Percentiles rank a stretch among this genome's conserved stretches.
Evolutionary conservation across 2,113 vertebrate genomes (phyloP).

Genomic region (Sisor rabdophorus): DNA sequence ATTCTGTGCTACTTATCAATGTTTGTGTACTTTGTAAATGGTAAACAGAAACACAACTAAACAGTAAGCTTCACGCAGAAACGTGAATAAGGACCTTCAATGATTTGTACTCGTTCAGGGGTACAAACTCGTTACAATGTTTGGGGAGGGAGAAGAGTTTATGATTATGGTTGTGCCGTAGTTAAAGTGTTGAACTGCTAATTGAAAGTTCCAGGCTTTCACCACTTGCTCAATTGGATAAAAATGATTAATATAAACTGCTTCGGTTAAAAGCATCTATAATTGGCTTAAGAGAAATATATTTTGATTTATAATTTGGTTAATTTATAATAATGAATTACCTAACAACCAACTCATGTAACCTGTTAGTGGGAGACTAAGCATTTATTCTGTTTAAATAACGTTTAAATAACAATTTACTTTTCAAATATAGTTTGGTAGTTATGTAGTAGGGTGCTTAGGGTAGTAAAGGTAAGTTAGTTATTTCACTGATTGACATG

Average conservation of each 20-base stretch:
- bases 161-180: not conserved
- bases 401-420: no score
- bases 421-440: no score
- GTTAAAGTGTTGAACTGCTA: not conserved
- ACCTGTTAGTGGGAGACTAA: no score
- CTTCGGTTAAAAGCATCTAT: not conserved
- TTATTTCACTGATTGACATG: no score
- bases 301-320: not conserved
- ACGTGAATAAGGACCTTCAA: constrained; percentile 44
- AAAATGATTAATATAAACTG: no score
- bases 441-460: no score
- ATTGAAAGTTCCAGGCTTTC: no score
- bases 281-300: not conserved
- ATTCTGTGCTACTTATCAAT: constrained; percentile 1
- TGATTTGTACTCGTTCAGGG: constrained; percentile 26
- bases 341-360: not conserved
- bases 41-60: not conserved
- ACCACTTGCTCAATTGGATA: no score
- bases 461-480: no score
- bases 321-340: not conserved
- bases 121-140: constrained; percentile 10
- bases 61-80: constrained; percentile 26
- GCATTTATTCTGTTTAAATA: no score
- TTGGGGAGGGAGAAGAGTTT: constrained; percentile 6
- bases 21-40: constrained; percentile 25